Evolutionary conservation across 1,140 invertebrate species (phyloP).

Genomic region (Penaeus chinensis): DNA sequence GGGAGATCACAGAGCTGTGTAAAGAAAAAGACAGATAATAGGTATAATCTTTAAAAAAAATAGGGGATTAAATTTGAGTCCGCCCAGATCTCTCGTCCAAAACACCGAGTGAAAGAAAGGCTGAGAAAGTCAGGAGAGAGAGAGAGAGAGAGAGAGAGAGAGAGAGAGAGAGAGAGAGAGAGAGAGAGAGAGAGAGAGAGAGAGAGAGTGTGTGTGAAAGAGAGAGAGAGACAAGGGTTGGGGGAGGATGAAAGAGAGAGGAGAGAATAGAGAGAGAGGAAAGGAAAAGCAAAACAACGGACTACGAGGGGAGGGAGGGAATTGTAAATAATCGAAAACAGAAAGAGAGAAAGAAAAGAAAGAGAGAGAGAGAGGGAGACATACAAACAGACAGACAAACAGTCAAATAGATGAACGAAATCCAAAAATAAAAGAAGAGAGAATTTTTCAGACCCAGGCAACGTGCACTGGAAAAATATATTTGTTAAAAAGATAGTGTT

Average conservation of each 20-base stretch:
- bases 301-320: neutral
- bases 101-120: slow-evolving; percentile 1
- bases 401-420: neutral
- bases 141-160: slow-evolving; percentile 4
- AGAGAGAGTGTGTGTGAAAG: neutral
- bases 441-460: too few relatives aligned
- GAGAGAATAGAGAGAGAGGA: neutral
- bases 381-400: too few relatives aligned
- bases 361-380: slow-evolving; percentile 20
- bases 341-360: slow-evolving; percentile 9
- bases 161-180: slow-evolving; percentile 9
- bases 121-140: neutral
- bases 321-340: neutral
- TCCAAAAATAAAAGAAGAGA: too few relatives aligned
- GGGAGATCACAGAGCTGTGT: too few relatives aligned
- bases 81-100: too few relatives aligned
- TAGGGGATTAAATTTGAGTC: too few relatives aligned
- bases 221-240: neutral
- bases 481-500: too few relatives aligned
- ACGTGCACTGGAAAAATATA: too few relatives aligned
- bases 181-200: slow-evolving; percentile 6
- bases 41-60: too few relatives aligned
- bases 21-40: too few relatives aligned
- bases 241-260: neutral
- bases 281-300: neutral